Conservation (phyloP, 2,797 vertebrate species). For the Cyclura pinguis region DNA sequence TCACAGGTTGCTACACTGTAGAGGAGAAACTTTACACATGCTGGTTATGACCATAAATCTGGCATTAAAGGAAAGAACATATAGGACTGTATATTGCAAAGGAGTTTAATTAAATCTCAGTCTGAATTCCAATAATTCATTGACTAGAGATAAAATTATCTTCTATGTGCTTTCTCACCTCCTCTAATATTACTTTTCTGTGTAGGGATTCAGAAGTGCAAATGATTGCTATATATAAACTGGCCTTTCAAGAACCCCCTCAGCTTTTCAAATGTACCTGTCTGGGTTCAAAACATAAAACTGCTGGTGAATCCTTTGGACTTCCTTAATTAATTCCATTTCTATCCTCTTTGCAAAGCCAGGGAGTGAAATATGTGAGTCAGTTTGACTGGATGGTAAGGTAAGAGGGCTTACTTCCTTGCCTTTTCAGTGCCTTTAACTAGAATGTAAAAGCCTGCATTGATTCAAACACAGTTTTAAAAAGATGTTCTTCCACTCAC, state of each 20-base stretch:
- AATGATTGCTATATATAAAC: background rate
- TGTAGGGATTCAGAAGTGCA: background rate
- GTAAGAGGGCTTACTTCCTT: background rate
- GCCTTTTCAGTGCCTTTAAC: background rate
- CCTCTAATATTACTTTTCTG: conserved; percentile 14
- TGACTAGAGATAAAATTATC: background rate
- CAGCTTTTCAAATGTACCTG: background rate
- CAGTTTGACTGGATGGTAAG: background rate
- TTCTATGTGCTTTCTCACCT: background rate
- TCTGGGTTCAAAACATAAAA: background rate
- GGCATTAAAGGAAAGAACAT: conserved; percentile 24
- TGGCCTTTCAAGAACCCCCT: background rate
- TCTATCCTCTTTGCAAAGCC: background rate
- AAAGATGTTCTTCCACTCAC: background rate
- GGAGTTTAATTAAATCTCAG: conserved; percentile 39
- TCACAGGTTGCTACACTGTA: background rate
- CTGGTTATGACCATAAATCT: conserved; percentile 31
- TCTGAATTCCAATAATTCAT: conserved; percentile 30
- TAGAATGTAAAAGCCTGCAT: background rate
- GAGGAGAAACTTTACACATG: background rate
- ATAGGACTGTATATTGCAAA: conserved; percentile 2
- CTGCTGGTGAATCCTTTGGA: background rate
- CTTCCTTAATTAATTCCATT: background rate
- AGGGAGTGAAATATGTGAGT: background rate
- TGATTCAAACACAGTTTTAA: background rate